phyloP scores from a whole-genome alignment of 2,113 vertebrate genomes.

The Phylloscopus trochiloides region DNA sequence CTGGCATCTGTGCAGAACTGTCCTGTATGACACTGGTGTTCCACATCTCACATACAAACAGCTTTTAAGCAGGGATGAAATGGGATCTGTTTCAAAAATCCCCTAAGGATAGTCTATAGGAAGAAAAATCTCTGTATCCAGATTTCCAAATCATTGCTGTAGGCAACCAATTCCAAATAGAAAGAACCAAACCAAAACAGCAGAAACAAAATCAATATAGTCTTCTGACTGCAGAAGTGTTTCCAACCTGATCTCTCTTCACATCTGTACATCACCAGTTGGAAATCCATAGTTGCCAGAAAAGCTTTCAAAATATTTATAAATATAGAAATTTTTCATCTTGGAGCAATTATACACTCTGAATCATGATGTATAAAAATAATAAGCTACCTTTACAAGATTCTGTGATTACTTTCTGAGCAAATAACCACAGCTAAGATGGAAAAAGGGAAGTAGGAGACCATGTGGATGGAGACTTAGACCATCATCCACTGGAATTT shows the following conservation, averaged over 20 bases:
- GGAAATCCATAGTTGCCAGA: not conserved
- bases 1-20: constrained; percentile 43
- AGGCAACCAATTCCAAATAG: constrained; percentile 12
- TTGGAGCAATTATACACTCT: not conserved
- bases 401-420: not conserved
- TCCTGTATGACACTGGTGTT: constrained; percentile 5
- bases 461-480: not conserved
- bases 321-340: not conserved
- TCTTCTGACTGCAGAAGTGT: not conserved
- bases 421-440: not conserved
- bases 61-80: constrained; percentile 54
- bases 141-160: constrained; percentile 50
- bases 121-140: constrained; percentile 15
- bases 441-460: not conserved
- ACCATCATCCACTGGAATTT: not conserved
- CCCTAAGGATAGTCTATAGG: not conserved
- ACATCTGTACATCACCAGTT: not conserved
- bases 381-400: not conserved
- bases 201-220: not conserved
- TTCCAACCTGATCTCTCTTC: not conserved
- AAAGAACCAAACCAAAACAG: constrained; percentile 7
- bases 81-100: constrained; percentile 36
- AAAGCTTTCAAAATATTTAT: constrained; percentile 17
- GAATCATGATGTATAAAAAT: not conserved
- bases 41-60: not conserved